Evolutionary conservation across 2,797 vertebrate species (phyloP).

Genomic region (Prunella strophiata): DNA sequence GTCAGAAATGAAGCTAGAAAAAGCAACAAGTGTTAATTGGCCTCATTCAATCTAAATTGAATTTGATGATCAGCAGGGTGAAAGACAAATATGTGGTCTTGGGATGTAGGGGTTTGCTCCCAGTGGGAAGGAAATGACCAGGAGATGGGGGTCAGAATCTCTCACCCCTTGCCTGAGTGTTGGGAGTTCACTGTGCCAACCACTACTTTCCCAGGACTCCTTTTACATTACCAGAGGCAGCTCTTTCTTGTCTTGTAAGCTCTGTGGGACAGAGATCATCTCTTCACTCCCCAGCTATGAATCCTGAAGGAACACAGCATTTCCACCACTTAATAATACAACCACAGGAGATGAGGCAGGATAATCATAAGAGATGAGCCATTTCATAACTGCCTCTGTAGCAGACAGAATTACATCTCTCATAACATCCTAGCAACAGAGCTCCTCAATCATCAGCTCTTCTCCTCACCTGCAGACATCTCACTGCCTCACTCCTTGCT

Average conservation of each 20-base stretch:
- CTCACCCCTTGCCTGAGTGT: neutral
- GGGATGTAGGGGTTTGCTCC: neutral
- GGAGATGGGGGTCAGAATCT: neutral
- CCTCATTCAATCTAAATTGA: neutral
- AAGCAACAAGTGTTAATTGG: neutral
- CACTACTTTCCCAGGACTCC: neutral
- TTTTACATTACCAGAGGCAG: neutral
- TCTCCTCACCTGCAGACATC: neutral
- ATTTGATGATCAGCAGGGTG: neutral
- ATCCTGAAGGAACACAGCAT: neutral
- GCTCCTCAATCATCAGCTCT: neutral
- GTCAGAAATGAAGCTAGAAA: constrained; percentile 1
- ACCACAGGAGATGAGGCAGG: neutral
- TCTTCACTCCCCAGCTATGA: neutral
- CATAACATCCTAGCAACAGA: constrained; percentile 48
- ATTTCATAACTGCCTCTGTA: constrained; percentile 13
- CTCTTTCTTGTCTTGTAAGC: neutral
- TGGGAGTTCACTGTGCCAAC: neutral
- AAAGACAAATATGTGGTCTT: neutral
- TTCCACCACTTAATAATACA: neutral
- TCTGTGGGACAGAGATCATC: neutral
- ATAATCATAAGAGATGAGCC: neutral
- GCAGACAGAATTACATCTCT: constrained; percentile 12
- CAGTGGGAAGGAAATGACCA: neutral
- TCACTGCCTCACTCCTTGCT: neutral